phyloP scores from a whole-genome alignment of 2,888 invertebrate genomes.

The Brachyopa scutellaris region DNA sequence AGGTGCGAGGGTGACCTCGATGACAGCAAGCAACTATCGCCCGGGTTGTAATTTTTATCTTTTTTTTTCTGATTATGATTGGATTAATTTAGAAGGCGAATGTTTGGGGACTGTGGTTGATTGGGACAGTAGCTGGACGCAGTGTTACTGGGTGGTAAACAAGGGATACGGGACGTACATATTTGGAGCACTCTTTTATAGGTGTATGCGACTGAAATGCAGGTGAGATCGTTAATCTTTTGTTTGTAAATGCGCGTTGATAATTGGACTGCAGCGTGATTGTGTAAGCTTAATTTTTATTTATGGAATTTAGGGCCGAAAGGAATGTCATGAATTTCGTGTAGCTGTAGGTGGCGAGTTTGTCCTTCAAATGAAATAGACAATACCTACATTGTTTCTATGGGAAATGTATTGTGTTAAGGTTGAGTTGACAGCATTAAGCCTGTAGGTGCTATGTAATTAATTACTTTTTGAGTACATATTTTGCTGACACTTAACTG shows the following conservation, averaged over 20 bases:
- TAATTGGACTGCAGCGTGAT: constrained; percentile 42
- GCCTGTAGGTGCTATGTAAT: no score
- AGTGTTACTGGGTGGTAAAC: not conserved
- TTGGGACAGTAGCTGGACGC: constrained; percentile 22
- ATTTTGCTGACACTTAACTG: no score
- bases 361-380: no score
- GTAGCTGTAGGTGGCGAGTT: no score
- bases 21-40: constrained; percentile 32
- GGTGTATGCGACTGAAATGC: constrained; percentile 21
- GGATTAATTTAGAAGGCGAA: constrained; percentile 42
- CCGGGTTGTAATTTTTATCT: not conserved
- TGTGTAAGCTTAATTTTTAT: no score
- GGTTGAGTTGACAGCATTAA: no score
- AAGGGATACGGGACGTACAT: constrained; percentile 13
- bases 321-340: constrained; percentile 25
- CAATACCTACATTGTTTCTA: no score
- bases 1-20: constrained; percentile 46
- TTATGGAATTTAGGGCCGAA: constrained; percentile 27
- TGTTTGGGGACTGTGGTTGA: constrained; percentile 14
- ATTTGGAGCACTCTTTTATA: constrained; percentile 2
- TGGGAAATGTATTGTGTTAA: no score
- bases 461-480: no score
- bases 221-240: constrained; percentile 55
- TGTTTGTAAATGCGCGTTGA: constrained; percentile 50
- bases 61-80: constrained; percentile 41